Evolutionary conservation across 2,888 invertebrate species (phyloP).

Genomic region (Gortyna flavago): DNA sequence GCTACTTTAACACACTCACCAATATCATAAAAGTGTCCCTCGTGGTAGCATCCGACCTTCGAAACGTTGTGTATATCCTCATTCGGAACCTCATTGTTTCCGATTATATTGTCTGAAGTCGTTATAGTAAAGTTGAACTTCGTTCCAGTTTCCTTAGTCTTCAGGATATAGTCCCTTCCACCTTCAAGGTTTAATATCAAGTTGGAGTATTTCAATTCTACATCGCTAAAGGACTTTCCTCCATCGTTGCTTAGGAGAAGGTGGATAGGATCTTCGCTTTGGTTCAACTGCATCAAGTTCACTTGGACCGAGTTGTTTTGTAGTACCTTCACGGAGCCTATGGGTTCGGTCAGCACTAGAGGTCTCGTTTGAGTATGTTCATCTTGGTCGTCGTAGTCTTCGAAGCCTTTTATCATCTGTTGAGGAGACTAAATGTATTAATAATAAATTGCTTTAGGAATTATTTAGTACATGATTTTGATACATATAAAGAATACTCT

Average conservation of each 20-base stretch:
- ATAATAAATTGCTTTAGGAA: too few species aligned
- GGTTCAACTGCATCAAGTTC: slow-evolving; percentile 82
- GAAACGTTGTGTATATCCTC: slow-evolving; percentile 71
- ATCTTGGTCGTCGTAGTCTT: slow-evolving; percentile 67
- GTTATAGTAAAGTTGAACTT: slow-evolving; percentile 88
- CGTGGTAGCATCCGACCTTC: slow-evolving; percentile 81
- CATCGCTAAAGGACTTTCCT: slow-evolving; percentile 80
- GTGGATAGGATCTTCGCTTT: slow-evolving; percentile 82
- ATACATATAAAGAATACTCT: too few species aligned
- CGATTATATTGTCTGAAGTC: slow-evolving; percentile 67
- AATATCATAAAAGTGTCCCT: slow-evolving; percentile 82
- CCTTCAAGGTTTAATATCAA: slow-evolving; percentile 84
- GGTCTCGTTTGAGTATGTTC: slow-evolving; percentile 69
- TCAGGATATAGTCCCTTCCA: slow-evolving; percentile 85
- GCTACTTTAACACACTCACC: slow-evolving; percentile 75
- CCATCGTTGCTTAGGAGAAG: slow-evolving; percentile 84
- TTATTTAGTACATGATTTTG: too few species aligned
- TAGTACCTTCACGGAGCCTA: slow-evolving; percentile 85
- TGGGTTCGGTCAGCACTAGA: slow-evolving; percentile 82
- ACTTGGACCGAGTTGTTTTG: slow-evolving; percentile 88
- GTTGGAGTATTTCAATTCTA: slow-evolving; percentile 83
- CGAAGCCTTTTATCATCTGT: slow-evolving; percentile 68
- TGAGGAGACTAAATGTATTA: background rate
- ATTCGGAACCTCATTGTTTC: slow-evolving; percentile 69
- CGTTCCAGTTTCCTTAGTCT: slow-evolving; percentile 87